Conservation (phyloP, 2,113 vertebrate species). For the Neogale vison region DNA sequence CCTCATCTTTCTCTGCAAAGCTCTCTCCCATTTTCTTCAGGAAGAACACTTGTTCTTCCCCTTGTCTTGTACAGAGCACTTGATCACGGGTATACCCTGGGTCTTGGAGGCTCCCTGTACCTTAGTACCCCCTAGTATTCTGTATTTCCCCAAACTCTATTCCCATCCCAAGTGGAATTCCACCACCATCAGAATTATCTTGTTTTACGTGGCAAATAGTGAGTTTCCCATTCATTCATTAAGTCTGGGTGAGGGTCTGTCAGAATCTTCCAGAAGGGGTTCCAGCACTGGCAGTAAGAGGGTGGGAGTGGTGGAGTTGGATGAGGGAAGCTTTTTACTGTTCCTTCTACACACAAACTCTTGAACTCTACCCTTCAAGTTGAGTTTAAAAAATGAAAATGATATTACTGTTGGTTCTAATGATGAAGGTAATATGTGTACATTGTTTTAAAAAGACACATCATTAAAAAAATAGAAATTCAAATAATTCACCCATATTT, state of each 20-base stretch:
- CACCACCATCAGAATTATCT: slow-evolving; percentile 8
- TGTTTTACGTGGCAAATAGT: slow-evolving; percentile 1
- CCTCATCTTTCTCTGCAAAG: not conserved
- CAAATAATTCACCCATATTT: slow-evolving; percentile 1
- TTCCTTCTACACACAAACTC: not conserved
- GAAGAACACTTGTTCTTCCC: not conserved
- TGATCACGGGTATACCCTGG: too few relatives aligned
- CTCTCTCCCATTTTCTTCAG: not conserved
- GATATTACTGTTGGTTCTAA: not conserved
- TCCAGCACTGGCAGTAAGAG: not conserved
- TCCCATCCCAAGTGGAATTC: not conserved
- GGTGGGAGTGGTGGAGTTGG: not conserved
- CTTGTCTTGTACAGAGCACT: not conserved
- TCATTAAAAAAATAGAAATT: slow-evolving; percentile 14
- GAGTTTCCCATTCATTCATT: slow-evolving; percentile 5
- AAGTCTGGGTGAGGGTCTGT: not conserved
- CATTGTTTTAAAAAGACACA: not conserved
- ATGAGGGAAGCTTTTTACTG: not conserved
- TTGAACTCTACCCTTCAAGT: not conserved
- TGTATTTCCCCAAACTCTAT: not conserved
- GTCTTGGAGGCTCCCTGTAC: not conserved
- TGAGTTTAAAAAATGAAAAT: slow-evolving; percentile 8
- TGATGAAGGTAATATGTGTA: not conserved
- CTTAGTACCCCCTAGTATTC: not conserved
- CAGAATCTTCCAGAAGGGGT: not conserved